Conservation (phyloP, 2,113 vertebrate genomes). For the Psephotus haematonotus region DNA sequence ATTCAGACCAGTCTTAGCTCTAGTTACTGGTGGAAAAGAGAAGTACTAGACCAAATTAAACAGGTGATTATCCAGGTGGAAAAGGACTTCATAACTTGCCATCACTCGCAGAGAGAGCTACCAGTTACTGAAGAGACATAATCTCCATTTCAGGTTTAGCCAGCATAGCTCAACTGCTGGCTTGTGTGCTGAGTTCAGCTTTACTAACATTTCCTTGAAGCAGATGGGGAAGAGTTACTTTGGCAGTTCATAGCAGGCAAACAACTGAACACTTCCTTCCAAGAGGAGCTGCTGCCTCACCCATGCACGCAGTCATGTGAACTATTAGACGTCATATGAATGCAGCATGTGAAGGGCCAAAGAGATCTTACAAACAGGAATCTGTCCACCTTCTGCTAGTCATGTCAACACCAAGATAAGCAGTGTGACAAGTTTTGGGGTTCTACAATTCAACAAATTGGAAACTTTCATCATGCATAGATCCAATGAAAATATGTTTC, state of each 20-base stretch:
- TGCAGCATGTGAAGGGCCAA: not conserved
- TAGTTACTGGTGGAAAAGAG: not conserved
- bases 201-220: not conserved
- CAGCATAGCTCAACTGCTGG: not conserved
- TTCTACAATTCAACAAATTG: not conserved
- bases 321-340: not conserved
- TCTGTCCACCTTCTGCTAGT: not conserved
- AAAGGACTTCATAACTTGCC: not conserved
- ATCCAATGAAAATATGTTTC: not conserved
- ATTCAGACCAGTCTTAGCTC: not conserved
- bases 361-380: not conserved
- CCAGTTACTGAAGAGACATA: not conserved
- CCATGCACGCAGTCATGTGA: fast-evolving
- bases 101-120: not conserved
- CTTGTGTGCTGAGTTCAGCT: not conserved
- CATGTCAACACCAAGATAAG: not conserved
- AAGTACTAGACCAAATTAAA: not conserved
- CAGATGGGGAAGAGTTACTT: not conserved
- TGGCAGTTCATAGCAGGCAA: not conserved
- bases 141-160: not conserved
- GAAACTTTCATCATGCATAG: not conserved
- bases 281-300: not conserved
- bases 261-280: not conserved
- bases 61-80: not conserved
- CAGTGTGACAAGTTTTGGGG: not conserved